Evolutionary conservation across 92 coral and sea anemone species (phyloP).

Genomic region (Porites evermanni): DNA sequence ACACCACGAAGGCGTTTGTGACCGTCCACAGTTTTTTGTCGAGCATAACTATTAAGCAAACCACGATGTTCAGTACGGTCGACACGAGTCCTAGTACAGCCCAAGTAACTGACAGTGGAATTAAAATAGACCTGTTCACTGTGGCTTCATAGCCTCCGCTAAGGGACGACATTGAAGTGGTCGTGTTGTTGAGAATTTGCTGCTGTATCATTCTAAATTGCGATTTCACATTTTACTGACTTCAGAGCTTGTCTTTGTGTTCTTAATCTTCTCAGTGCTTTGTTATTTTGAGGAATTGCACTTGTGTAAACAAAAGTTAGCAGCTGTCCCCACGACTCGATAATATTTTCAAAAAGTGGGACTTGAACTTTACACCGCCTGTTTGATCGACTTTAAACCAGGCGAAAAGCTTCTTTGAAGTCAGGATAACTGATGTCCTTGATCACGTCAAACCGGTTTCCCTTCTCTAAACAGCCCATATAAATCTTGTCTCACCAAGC

Average conservation of each 20-base stretch:
- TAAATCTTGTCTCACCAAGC: constrained; percentile 15
- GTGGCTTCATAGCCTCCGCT: constrained; percentile 6
- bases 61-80: constrained; percentile 61
- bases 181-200: constrained; percentile 36
- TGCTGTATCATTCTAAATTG: constrained; percentile 28
- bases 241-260: constrained; percentile 19
- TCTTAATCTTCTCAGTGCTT: constrained; percentile 20
- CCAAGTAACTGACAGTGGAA: constrained; percentile 79
- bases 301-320: constrained; percentile 28
- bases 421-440: not conserved
- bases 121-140: constrained; percentile 17
- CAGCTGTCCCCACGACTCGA: constrained; percentile 23
- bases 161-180: constrained; percentile 19
- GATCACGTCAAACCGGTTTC: not conserved
- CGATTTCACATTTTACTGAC: not conserved
- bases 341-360: not conserved
- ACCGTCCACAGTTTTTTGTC: constrained; percentile 74
- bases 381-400: not conserved
- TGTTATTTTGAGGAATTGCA: constrained; percentile 29
- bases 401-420: not conserved
- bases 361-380: not conserved
- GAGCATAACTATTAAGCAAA: constrained; percentile 64
- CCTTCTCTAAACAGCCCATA: not conserved
- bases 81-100: constrained; percentile 72
- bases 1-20: constrained; percentile 81